Percentiles rank a stretch among this genome's conserved stretches.
Evolutionary conservation across 1,140 invertebrate species (phyloP).

Genomic region (Achroia grisella): DNA sequence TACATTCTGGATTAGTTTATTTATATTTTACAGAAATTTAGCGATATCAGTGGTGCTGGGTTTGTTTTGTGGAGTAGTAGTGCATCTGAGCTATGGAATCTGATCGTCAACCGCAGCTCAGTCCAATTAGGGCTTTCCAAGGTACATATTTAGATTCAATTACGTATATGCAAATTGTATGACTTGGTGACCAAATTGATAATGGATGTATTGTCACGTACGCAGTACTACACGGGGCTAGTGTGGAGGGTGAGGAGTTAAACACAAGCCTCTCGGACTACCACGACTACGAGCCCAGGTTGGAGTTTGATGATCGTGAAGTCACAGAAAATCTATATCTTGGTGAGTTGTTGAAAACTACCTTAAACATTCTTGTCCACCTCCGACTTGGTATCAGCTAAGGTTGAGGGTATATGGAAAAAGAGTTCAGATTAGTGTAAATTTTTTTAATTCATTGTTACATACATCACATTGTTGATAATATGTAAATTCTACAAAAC

Average conservation of each 20-base stretch:
- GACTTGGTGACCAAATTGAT: neutral
- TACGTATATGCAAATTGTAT: neutral
- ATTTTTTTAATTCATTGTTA: too few species aligned
- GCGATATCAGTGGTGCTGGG: slow-evolving; percentile 15
- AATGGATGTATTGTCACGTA: slow-evolving; percentile 14
- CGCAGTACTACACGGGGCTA: slow-evolving; percentile 44
- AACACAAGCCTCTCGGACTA: slow-evolving; percentile 92
- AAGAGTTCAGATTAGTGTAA: too few species aligned
- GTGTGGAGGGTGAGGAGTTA: slow-evolving; percentile 79
- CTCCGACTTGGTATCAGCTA: too few species aligned
- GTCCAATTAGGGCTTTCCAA: slow-evolving; percentile 53
- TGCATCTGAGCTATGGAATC: slow-evolving; percentile 37
- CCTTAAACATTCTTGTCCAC: too few species aligned
- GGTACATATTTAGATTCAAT: slow-evolving; percentile 20
- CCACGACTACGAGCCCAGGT: slow-evolving; percentile 94
- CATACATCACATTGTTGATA: too few species aligned
- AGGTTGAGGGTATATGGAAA: too few species aligned
- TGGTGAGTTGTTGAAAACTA: slow-evolving; percentile 28
- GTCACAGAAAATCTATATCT: slow-evolving; percentile 76
- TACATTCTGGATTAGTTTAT: slow-evolving; percentile 3
- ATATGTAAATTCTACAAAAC: too few species aligned
- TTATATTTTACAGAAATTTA: slow-evolving; percentile 2
- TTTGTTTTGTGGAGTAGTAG: slow-evolving; percentile 1
- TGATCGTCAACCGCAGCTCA: slow-evolving; percentile 53
- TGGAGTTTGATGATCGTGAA: slow-evolving; percentile 97